Evolutionary conservation across 2,888 invertebrate genomes (phyloP), one percentile per base, ranked within the genome.

Genomic region (Rhagonycha fulva): DNA sequence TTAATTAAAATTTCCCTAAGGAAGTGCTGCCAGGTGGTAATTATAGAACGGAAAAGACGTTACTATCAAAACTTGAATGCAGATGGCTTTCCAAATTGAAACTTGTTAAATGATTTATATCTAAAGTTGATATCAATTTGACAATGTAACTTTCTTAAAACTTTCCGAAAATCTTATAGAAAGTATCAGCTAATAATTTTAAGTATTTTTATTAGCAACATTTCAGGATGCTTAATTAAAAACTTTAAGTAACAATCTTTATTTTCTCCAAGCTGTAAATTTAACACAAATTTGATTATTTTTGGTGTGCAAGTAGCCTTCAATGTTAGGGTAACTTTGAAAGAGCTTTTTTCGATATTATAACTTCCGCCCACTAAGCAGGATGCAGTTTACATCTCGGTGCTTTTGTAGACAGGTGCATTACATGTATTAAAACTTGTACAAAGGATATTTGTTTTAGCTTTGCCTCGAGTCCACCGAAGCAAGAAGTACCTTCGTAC

Each of bases 391-490:
- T 79, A 78, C 79, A 76, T 74, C 71, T 63, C 78, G 68, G 67
- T 78, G 78, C 72, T 78, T 77, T 79, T 78, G 78, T 76, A 78
- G 79, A 77, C 80, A 80, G 79, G 80, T 80, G 79, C 81, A 81
- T 80, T 81, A 81, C 81, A 80, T 75, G 80, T 81, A 81, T 81
- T 81, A 81, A 81, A 81, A 76, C 78, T 78, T 70, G 71, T 76
- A 80, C 79, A 81, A 81, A 79, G 80, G 71, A 73, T 72, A 72
- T 78, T 79, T 78, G 75, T 77, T 77, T 77, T 77, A 78, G 71
- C 75, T 78, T 30, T 26, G 67, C 69, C 72, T 77, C 72, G 71
- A 71, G 67, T 68, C 72, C 69, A 77, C 71, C 72, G 67, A 62
- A 74, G 78, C 78, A 76, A 73, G 74, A 76, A 72, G 68, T 74